Percentiles rank a stretch among this genome's conserved stretches.
Conservation (phyloP, 2,888 invertebrate genomes). For the Poecilobothrus nobilitatus region DNA sequence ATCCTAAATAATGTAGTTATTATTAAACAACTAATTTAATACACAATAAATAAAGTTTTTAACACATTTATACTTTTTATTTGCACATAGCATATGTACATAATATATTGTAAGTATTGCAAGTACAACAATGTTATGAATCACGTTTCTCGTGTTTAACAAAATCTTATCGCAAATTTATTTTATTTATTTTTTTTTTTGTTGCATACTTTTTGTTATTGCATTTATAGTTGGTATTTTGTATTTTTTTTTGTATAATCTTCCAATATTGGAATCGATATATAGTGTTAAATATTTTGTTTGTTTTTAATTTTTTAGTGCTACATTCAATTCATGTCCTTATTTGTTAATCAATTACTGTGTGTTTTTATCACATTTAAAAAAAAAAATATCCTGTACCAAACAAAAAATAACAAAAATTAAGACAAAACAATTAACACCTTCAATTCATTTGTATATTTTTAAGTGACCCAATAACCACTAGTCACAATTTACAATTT, state of each 20-base stretch:
- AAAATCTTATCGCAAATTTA: not conserved
- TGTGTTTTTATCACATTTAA: not conserved
- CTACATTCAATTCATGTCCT: not conserved
- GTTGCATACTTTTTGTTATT: too few relatives aligned
- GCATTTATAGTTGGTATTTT: too few relatives aligned
- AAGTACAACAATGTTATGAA: not conserved
- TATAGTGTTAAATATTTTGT: not conserved
- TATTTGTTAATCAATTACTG: not conserved
- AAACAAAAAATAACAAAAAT: not conserved
- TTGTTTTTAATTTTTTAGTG: not conserved
- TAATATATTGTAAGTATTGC: too few relatives aligned
- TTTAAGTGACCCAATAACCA: not conserved
- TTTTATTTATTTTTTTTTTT: not conserved
- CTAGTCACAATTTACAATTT: too few relatives aligned
- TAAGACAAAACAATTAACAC: not conserved
- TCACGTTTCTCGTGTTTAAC: not conserved
- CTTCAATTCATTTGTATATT: not conserved
- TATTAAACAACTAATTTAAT: too few relatives aligned
- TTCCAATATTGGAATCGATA: too few relatives aligned
- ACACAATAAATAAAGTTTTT: too few relatives aligned
- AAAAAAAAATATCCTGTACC: not conserved
- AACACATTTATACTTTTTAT: too few relatives aligned
- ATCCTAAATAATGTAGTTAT: too few relatives aligned
- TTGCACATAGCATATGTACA: too few relatives aligned
- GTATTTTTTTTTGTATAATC: too few relatives aligned